These are phyloP conservation scores for Erythrolamprus reginae DNA, from an alignment of 2,113 vertebrate genomes.

Conservation along the genomic window DNA sequence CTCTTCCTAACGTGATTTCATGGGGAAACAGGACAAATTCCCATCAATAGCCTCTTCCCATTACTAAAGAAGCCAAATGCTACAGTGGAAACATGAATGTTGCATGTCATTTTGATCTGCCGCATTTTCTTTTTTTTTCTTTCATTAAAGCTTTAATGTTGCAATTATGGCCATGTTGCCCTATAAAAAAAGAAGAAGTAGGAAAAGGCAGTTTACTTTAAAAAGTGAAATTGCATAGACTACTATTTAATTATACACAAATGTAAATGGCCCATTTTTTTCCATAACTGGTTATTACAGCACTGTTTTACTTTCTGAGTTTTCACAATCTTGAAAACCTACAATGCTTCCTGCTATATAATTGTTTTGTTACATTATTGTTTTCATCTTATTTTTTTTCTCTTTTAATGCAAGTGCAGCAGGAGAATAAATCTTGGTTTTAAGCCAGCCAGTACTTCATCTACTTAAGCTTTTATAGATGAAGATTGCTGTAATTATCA, in stretches of 20 bases:
- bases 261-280: constrained; percentile 85
- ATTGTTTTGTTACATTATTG: constrained; percentile 80
- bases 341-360: constrained; percentile 85
- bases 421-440: constrained; percentile 87
- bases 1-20: constrained; percentile 69
- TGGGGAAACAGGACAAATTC: constrained; percentile 67
- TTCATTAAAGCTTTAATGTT: constrained; percentile 83
- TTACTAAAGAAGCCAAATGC: constrained; percentile 73
- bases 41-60: constrained; percentile 73
- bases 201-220: constrained; percentile 81
- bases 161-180: constrained; percentile 78
- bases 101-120: constrained; percentile 77
- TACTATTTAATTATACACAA: constrained; percentile 86
- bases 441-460: constrained; percentile 87
- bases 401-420: constrained; percentile 89
- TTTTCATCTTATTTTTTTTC: constrained; percentile 78
- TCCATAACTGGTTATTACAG: constrained; percentile 86
- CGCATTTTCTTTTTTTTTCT: constrained; percentile 74
- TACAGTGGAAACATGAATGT: constrained; percentile 67
- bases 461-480: constrained; percentile 89
- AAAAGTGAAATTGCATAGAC: constrained; percentile 85
- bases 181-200: constrained; percentile 72
- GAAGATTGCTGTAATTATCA: constrained; percentile 99
- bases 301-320: constrained; percentile 85
- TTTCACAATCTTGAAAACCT: constrained; percentile 83